Base-by-base conservation (phyloP, 2,888 invertebrate genomes). In the Drosophila paranaensis region DNA sequence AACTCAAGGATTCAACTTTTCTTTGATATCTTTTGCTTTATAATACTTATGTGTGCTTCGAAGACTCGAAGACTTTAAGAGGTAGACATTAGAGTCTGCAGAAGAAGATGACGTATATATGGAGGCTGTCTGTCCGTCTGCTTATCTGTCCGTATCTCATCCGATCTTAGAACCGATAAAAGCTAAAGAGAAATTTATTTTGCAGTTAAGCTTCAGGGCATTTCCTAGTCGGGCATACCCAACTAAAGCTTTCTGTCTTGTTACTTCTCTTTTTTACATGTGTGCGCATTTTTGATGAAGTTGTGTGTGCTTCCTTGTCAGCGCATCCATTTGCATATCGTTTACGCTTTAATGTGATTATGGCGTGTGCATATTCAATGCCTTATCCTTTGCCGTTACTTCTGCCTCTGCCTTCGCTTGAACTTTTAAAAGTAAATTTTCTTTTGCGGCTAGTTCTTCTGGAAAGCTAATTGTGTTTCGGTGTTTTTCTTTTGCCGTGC, bases 291-390 rank as follows among this genome's bases (percentile, higher is more conserved):
- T 89, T 86, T 86, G 89, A 86, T 86, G 82, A 89, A 85, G 82
- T 67, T 60, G 14, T 39, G 51, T 53, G 53, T n/a, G 79, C 82
- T 88, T 84, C 88, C 85, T 77, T 79, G 89, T 82, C 86, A 86
- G 90, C 79, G 82, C 83, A 75, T 82, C 89, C 89, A 87, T 87
- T 87, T 90, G 90, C 87, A 87, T 87, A 87, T 87, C 87, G 89
- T 90, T 87, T 88, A 87, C 87, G 79, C 68, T 87, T 87, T 90
- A 90, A 87, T 87, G 87, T 90, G 87, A 87, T 87, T 87, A 87
- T 90, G 89, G 89, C 87, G 81, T 87, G 87, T 90, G 87, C 90
- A 87, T 87, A 87, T 76, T 83, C 74, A 81, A 87, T 86, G 86
- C 62, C 68, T 78, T 83, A 82, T 62, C 58, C 76, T 63, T 60